phyloP scores from a whole-genome alignment of 2,113 vertebrate species.

The Neogale vison region DNA sequence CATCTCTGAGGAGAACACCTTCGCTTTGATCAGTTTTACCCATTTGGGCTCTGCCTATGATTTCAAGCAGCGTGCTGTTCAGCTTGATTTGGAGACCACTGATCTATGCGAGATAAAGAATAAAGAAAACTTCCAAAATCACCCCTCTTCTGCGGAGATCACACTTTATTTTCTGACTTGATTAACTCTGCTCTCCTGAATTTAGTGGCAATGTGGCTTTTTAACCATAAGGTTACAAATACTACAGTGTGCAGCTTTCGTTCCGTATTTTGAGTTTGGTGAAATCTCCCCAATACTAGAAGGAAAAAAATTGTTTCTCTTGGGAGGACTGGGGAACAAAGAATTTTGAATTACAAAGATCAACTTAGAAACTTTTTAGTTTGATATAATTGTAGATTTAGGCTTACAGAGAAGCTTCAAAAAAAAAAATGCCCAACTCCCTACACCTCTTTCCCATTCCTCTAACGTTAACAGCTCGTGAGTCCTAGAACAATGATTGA shows the following conservation, averaged over 20 bases:
- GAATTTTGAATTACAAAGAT: not conserved
- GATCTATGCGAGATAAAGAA: not conserved
- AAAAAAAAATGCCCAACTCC: not conserved
- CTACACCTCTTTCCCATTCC: not conserved
- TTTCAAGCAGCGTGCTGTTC: not conserved
- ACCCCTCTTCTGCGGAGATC: not conserved
- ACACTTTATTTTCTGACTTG: not conserved
- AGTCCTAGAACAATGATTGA: rapidly evolving
- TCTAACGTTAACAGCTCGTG: not conserved
- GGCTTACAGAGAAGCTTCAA: not conserved
- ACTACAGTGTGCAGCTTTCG: not conserved
- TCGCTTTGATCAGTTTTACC: not conserved
- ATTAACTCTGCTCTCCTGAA: not conserved
- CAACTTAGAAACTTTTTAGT: not conserved
- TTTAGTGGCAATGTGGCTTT: not conserved
- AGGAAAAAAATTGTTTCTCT: not conserved
- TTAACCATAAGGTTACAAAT: not conserved
- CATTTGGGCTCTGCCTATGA: rapidly evolving
- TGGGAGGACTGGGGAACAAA: not conserved
- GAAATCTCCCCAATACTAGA: not conserved
- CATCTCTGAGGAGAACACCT: rapidly evolving
- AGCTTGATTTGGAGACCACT: too few relatives aligned
- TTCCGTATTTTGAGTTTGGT: not conserved
- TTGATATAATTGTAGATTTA: not conserved
- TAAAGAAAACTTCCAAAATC: not conserved